A percentile compares a stretch with the other conserved stretches of the same genome.
These are phyloP conservation scores for Brachionus sp. DNA, from an alignment of 1,140 invertebrate genomes.

Conservation along the genomic window DNA sequence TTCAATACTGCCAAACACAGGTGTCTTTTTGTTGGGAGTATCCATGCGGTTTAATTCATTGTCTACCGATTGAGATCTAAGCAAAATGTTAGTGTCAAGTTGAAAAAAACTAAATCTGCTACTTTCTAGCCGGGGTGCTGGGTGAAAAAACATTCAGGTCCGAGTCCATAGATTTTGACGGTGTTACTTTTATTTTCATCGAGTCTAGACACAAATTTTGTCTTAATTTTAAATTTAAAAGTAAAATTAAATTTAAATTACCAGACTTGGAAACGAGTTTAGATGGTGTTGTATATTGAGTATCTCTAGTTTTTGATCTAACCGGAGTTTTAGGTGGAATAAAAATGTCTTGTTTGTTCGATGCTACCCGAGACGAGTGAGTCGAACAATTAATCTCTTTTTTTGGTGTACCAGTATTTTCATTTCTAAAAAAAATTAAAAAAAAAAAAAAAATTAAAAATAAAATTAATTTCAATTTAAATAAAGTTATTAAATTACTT, in stretches of 20 bases:
- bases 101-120: too few relatives aligned
- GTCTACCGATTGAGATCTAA: conserved; percentile 58
- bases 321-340: conserved; percentile 54
- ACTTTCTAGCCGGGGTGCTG: conserved; percentile 49
- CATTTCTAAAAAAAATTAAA: conserved; percentile 1
- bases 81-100: too few relatives aligned
- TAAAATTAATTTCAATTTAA: not conserved
- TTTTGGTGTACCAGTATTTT: not conserved
- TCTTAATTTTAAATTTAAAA: conserved; percentile 47
- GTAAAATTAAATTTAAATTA: conserved; percentile 44
- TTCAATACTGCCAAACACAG: conserved; percentile 70
- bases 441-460: not conserved
- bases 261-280: conserved; percentile 40
- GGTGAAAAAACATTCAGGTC: conserved; percentile 52
- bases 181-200: conserved; percentile 57
- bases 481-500: too few relatives aligned
- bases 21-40: conserved; percentile 47
- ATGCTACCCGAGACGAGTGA: not conserved
- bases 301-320: conserved; percentile 48
- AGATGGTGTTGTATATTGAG: conserved; percentile 46
- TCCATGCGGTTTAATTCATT: conserved; percentile 54
- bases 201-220: conserved; percentile 34
- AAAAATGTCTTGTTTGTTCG: conserved; percentile 56
- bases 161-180: conserved; percentile 62
- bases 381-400: not conserved